Base-by-base conservation (phyloP, 2,888 invertebrate species). In the Drosophila gaucha region DNA sequence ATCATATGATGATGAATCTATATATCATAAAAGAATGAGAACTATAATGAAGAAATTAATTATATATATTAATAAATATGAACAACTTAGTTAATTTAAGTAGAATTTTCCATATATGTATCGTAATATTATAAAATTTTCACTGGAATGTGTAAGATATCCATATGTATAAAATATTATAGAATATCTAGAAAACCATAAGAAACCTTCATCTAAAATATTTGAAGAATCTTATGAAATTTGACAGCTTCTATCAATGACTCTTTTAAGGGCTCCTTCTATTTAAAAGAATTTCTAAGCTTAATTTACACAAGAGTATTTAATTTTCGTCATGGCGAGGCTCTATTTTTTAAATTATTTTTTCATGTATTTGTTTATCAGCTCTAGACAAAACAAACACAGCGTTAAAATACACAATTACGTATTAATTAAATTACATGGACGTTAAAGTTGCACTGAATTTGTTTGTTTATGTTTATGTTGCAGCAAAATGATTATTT, bases 401-500 rank as follows among this genome's bases (percentile, higher is more conserved):
- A 44, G 22, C 44, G 50, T 39, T 56, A 41, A 62, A 67, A 47
- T 46, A 55, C 35, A 52, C 60, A 52, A 62, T 41, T 44, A 39
- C 14, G 36, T 47, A 41, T 60, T 74, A 46, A 77, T 74, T 64
- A 57, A 73, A 74, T 65, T 60, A 65, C 36, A 57, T 26, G 36
- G 5, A 49, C 44, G 46, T 52, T 63, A 28, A 54, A 50, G 35
- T 30, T 54, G 26, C 28, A 47, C 38, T 52, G 41, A 39, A 39
- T 49, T 26, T 36, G 58, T 49, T 56, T 65, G 62, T 52, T 52
- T 54, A 44, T 59, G 22, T 64, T 74, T 70, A 41, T 46, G 30
- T 22, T 36, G 18, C 20, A 43, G 46, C 43, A 56, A 30, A 60
- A 51, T 49, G 67, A 64, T 78, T 57, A 59, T 55, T 62, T 59